Conservation (phyloP, 2,797 vertebrate genomes). For the Columba guinea region DNA sequence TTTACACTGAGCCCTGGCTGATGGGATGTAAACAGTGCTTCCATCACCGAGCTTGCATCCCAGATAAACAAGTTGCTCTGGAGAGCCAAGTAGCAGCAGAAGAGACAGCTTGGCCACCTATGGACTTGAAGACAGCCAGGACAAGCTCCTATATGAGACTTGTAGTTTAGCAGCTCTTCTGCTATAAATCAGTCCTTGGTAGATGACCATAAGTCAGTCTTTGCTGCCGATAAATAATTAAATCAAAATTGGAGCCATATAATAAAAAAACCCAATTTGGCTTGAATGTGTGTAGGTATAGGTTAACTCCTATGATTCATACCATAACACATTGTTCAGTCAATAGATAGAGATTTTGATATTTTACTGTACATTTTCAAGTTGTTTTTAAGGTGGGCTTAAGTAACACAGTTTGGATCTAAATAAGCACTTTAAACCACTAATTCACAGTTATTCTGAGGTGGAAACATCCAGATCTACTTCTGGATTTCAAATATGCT, state of each 20-base stretch:
- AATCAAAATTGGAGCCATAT: not conserved
- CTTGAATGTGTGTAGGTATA: not conserved
- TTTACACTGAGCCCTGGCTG: not conserved
- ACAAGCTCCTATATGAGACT: not conserved
- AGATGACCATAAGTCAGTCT: not conserved
- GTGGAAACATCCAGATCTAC: not conserved
- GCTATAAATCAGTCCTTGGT: not conserved
- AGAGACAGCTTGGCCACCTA: not conserved
- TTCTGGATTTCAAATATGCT: not conserved
- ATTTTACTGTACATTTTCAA: not conserved
- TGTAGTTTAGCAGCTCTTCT: not conserved
- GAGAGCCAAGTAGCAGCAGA: not conserved
- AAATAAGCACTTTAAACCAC: not conserved
- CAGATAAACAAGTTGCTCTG: not conserved
- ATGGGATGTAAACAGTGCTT: not conserved
- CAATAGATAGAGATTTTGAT: not conserved
- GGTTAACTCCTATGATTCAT: not conserved
- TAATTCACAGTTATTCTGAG: not conserved
- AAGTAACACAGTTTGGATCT: not conserved
- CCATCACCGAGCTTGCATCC: not conserved
- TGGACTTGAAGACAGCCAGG: not conserved
- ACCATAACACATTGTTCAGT: not conserved
- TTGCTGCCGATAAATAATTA: not conserved
- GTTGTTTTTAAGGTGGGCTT: not conserved
- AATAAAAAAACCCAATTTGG: not conserved